phyloP scores from a whole-genome alignment of 1,140 invertebrate species.

The Drosophila varians region DNA sequence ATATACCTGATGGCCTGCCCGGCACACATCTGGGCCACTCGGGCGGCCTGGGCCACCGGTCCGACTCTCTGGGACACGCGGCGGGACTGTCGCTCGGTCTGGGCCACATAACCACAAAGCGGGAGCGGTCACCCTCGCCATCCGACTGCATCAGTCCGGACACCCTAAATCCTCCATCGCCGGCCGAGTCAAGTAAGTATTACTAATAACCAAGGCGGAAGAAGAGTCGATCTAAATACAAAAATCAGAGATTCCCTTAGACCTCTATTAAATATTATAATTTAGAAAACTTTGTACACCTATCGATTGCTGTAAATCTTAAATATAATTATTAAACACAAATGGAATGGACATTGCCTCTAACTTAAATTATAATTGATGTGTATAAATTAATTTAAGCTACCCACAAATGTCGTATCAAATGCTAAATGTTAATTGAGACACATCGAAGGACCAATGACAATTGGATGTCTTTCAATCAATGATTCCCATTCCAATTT shows the following conservation, averaged over 20 bases:
- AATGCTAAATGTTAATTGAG: slow-evolving; percentile 81
- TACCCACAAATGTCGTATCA: slow-evolving; percentile 70
- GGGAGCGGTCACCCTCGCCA: slow-evolving; percentile 92
- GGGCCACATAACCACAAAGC: slow-evolving; percentile 87
- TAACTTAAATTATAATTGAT: slow-evolving; percentile 56
- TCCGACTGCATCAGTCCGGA: slow-evolving; percentile 93
- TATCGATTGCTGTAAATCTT: slow-evolving; percentile 37
- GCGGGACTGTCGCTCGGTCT: slow-evolving; percentile 85
- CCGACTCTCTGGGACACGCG: slow-evolving; percentile 84
- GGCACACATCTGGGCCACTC: slow-evolving; percentile 86
- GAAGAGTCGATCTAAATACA: not conserved
- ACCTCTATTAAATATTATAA: not conserved
- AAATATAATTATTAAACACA: slow-evolving; percentile 55
- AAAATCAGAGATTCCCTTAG: slow-evolving; percentile 4
- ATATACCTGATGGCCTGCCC: slow-evolving; percentile 90
- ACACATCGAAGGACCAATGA: slow-evolving; percentile 18
- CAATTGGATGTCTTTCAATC: slow-evolving; percentile 15
- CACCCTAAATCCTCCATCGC: slow-evolving; percentile 93
- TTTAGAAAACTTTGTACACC: slow-evolving; percentile 1
- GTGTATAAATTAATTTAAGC: slow-evolving; percentile 49
- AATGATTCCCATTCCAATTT: slow-evolving; percentile 79
- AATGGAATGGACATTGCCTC: slow-evolving; percentile 82
- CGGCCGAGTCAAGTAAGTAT: slow-evolving; percentile 92
- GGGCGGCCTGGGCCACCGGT: slow-evolving; percentile 81
- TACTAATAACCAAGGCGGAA: not conserved